phyloP scores from a whole-genome alignment of 2,888 invertebrate species.

The Ennomos erosarius region DNA sequence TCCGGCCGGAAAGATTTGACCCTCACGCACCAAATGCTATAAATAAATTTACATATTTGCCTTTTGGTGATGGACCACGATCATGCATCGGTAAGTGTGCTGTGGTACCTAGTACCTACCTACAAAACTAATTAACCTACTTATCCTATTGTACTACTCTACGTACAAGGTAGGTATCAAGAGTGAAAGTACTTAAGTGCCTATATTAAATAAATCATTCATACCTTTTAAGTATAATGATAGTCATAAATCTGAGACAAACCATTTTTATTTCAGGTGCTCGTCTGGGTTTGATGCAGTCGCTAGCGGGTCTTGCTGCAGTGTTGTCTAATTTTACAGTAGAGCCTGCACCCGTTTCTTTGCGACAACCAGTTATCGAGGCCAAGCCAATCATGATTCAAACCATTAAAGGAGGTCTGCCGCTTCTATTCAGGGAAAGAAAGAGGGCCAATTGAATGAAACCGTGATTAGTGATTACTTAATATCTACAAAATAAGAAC shows the following conservation, averaged over 20 bases:
- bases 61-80: constrained; percentile 63
- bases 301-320: constrained; percentile 66
- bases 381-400: constrained; percentile 59
- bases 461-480: too few relatives aligned
- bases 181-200: too few relatives aligned
- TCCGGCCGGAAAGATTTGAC: constrained; percentile 61
- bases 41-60: constrained; percentile 55
- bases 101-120: too few relatives aligned
- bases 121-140: too few relatives aligned
- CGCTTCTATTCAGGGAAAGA: constrained; percentile 46
- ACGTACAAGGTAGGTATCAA: too few relatives aligned
- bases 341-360: constrained; percentile 53
- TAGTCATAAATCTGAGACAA: too few relatives aligned
- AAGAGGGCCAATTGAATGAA: neutral
- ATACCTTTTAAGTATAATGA: too few relatives aligned
- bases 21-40: constrained; percentile 44
- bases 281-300: constrained; percentile 69
- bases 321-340: constrained; percentile 60
- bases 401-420: constrained; percentile 55
- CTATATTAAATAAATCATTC: too few relatives aligned
- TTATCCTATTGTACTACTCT: too few relatives aligned
- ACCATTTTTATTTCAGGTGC: constrained; percentile 48
- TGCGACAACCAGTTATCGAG: constrained; percentile 47
- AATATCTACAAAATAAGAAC: too few relatives aligned
- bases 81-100: constrained; percentile 58